Evolutionary conservation across 2,888 invertebrate genomes (phyloP), one percentile per base, ranked within the genome.

Genomic region (Dorcus parallelipipedus): DNA sequence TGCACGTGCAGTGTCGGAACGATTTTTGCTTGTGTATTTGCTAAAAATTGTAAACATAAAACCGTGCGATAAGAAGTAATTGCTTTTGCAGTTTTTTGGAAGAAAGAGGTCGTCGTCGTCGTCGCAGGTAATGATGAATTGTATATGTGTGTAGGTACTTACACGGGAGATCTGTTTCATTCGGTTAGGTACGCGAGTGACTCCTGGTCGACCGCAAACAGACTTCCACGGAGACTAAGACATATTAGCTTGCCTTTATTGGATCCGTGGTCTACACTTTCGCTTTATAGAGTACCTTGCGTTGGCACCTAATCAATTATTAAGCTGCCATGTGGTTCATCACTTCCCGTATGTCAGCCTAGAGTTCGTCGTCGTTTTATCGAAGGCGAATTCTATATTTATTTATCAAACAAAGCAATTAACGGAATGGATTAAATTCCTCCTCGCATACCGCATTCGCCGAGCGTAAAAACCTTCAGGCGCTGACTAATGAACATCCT

Each of bases 171-270:
- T 45, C 51, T 42, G 50, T 33, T 33, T 33, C 26, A 33, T 33
- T 33, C 26, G 26, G 26, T 33, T 33, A 33, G 26, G 26, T 33
- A 7, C 26, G 26, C 26, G 26, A 47, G 41, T 48, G 48, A 56
- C 53, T 54, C 51, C 53, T 51, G 58, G 60, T 49, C 56, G 57
- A 62, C 64, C 64, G 59, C 64, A 65, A 61, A 63, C 60, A 62
- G 56, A 52, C 52, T 58, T 49, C 49, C 54, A 45, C 56, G 65
- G 64, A 66, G 69, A 70, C 67, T 66, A 66, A 70, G 68, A 69
- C 65, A 68, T 69, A 70, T 69, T 69, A 64, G 63, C 64, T 62
- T 64, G 62, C 67, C 67, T 67, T 68, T 69, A 69, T 69, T 69
- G 69, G 67, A 69, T 66, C 62, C 66, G 68, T 59, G 68, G 68